Evolutionary conservation across 1,140 invertebrate species (phyloP).

Genomic region (Orchesella cincta): DNA sequence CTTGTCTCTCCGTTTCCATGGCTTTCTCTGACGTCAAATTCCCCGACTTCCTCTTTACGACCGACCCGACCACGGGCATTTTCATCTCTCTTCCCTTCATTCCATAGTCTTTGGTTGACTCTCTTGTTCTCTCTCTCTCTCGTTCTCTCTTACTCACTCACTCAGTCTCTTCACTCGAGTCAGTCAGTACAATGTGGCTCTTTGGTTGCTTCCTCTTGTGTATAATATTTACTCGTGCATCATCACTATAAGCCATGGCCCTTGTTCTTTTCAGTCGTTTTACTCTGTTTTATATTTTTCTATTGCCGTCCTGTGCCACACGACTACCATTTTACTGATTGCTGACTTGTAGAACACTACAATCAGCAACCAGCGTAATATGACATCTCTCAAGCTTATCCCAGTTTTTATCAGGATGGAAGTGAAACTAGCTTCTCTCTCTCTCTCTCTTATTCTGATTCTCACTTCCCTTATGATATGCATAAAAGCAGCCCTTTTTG

Average conservation of each 20-base stretch:
- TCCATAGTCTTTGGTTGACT: neutral
- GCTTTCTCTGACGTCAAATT: constrained; percentile 35
- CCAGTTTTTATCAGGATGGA: neutral
- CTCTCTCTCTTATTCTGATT: neutral
- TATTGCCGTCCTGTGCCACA: neutral
- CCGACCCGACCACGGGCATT: constrained; percentile 31
- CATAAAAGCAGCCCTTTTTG: no score
- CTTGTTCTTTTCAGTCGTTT: neutral
- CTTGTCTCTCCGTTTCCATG: constrained; percentile 30
- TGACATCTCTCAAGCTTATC: neutral
- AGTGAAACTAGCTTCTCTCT: neutral
- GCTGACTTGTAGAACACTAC: neutral
- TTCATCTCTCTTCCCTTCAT: constrained; percentile 1
- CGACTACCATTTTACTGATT: neutral
- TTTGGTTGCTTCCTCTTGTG: neutral
- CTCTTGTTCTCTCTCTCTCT: neutral
- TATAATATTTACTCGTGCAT: constrained; percentile 9
- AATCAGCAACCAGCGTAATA: neutral
- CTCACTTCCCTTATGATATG: no score
- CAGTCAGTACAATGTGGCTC: neutral
- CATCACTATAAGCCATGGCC: neutral
- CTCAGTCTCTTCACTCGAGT: neutral
- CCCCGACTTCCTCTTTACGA: constrained; percentile 20
- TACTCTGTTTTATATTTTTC: neutral
- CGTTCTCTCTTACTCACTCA: neutral